Base-by-base conservation (phyloP, 2,797 vertebrate species). In the Geotrypetes seraphini region DNA sequence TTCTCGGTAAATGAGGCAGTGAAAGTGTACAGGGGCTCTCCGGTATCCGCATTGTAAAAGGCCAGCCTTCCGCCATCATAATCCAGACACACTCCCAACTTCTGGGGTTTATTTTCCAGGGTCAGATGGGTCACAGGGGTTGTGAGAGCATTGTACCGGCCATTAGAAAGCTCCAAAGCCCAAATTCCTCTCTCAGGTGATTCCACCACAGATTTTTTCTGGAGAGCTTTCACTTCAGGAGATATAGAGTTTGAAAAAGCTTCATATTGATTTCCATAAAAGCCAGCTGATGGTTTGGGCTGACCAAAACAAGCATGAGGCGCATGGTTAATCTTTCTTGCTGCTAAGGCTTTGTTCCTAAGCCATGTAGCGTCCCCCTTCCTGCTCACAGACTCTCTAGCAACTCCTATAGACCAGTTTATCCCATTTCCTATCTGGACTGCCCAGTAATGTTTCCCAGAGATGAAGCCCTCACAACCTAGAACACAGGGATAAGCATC, bases 361-460 rank as follows among this genome's bases (percentile, higher is more conserved):
- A n/a, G n/a, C n/a, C n/a, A n/a, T n/a, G n/a, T n/a, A n/a, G n/a
- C n/a, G n/a, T n/a, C n/a, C n/a, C n/a, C n/a, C n/a, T 32, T 27
- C 18, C 50, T 48, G 19, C 12, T 17, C 11, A 43, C 29, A 5
- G 35, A 43, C 3, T 36, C 8, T 14, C 25, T 36, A 7, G 39
- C 45, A 16, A 54, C 15, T 13, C 51, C 51, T 3, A 54, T 16
- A 4, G 25, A 28, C 45, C 51, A 54, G 5, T 40, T 39, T 2
- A 40, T 33, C 4, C 25, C 12, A 3, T 36, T 31, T 4, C 28
- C 46, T 9, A 49, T 36, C 12, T 45, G 33, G 7, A 54, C 36
- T 16, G 54, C 51, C 51, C 51, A 54, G 17, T 36, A 49, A 19
- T 40, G 28, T 17, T 26, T 26, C 13, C 51, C 43, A 2, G 51